Base-by-base conservation (phyloP, 1,140 invertebrate species). In the Copidosoma floridanum region DNA sequence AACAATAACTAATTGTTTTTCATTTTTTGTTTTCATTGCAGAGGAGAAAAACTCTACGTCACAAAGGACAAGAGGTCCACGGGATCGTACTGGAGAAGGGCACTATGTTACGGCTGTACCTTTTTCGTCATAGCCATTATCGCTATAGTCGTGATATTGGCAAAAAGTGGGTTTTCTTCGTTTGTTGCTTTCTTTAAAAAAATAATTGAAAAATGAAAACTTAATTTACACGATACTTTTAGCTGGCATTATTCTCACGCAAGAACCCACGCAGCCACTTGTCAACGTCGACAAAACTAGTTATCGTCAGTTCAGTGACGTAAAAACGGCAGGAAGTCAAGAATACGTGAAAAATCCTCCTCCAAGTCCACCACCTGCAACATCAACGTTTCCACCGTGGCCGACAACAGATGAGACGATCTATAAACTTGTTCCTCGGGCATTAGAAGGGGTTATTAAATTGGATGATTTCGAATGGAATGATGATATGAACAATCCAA, bases 31-130 rank as follows among this genome's bases (percentile, higher is more conserved):
- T 61, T 55, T 57, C 4, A 75, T 87, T 87, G 44, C 84, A 90
- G 89, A 75, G 89, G 89, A 52, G 89, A 91, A 75, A 92, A 92
- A 72, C 73, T 92, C 35, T 90, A 90, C 68, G 87, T 92, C 46
- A 92, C 89, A 12, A 89, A 89, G 69, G 89, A 91, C 71, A 91
- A 91, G 70, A 80, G 89, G 43, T 83, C 85, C 5, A 83, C 84
- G 57, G 86, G 85, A 57, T 86, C 84, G 27, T 82, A 83, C 7
- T 86, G 85, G 80, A 86, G 84, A 71, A 83, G 85, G 69, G 83
- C 84, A 58, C 74, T 86, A 2, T 89, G 87, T 67, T 89, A 88
- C 88, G 83, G 82, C 47, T 74, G 83, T 54, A 83, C 83, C 24
- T 71, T 89, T 20, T 74, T 84, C 23, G 79, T 87, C 24, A 74